Evolutionary conservation across 2,797 vertebrate genomes (phyloP).

Genomic region (Parauchenoglanis punctatus): DNA sequence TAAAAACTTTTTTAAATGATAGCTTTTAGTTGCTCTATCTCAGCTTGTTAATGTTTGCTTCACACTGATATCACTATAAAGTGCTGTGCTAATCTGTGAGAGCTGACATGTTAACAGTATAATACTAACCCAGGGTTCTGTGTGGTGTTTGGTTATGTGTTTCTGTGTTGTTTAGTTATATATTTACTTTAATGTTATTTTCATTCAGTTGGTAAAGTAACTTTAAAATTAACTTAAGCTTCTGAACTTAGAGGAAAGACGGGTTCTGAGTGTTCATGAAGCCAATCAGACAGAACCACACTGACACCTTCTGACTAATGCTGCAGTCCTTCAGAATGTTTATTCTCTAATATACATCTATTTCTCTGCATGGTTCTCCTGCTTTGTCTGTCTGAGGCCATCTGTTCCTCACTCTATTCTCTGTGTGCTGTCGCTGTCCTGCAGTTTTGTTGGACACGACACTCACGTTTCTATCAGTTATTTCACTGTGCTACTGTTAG

Average conservation of each 20-base stretch:
- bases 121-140: neutral
- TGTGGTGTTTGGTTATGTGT: neutral
- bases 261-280: neutral
- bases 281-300: neutral
- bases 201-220: neutral
- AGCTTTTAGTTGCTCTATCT: neutral
- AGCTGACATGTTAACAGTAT: neutral
- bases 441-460: slow-evolving; percentile 53
- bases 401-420: slow-evolving; percentile 53
- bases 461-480: slow-evolving; percentile 22
- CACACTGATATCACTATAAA: neutral
- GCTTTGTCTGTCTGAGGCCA: slow-evolving; percentile 47
- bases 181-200: neutral
- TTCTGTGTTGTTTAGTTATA: neutral
- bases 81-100: neutral
- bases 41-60: neutral
- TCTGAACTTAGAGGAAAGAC: neutral
- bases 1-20: neutral
- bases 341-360: neutral
- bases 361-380: slow-evolving; percentile 11
- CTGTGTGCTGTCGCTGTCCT: slow-evolving; percentile 47
- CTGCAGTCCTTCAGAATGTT: neutral
- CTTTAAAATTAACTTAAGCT: neutral
- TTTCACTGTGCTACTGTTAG: neutral
- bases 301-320: slow-evolving; percentile 9